These are phyloP conservation scores for Miltochrista miniata DNA, from an alignment of 2,888 invertebrate genomes.

Conservation along the genomic window DNA sequence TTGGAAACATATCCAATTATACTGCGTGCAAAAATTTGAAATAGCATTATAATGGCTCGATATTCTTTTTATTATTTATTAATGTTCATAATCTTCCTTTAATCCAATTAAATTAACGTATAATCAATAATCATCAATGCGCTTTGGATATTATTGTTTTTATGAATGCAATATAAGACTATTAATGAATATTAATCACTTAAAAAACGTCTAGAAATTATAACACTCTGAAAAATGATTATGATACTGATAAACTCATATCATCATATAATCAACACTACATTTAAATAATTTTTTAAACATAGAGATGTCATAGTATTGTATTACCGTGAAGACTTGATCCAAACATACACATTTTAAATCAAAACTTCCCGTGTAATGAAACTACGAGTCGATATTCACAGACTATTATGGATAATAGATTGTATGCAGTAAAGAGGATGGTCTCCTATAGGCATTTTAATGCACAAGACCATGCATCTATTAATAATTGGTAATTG, in stretches of 20 bases:
- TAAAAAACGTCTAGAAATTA: too few species aligned
- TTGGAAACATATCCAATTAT: too few species aligned
- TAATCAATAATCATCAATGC: too few species aligned
- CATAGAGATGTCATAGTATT: background rate
- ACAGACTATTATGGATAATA: background rate
- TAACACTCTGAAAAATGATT: background rate
- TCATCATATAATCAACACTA: background rate
- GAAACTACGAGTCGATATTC: background rate
- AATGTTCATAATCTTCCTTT: background rate
- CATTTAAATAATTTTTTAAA: background rate
- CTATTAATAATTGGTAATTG: background rate
- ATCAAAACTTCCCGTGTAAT: background rate
- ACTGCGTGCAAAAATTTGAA: too few species aligned
- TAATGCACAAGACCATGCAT: conserved; percentile 7
- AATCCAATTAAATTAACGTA: too few species aligned
- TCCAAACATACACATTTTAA: background rate
- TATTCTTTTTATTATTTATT: too few species aligned
- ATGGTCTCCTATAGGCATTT: conserved; percentile 28
- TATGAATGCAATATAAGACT: background rate
- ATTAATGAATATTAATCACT: too few species aligned
- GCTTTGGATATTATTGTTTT: background rate
- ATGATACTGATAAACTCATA: background rate
- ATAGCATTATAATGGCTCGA: too few species aligned
- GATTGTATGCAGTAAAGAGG: conserved; percentile 18
- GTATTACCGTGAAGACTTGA: background rate